Evolutionary conservation across 1,140 invertebrate genomes (phyloP), one percentile per base, ranked within the genome.

Genomic region (Aleiodes sp.): DNA sequence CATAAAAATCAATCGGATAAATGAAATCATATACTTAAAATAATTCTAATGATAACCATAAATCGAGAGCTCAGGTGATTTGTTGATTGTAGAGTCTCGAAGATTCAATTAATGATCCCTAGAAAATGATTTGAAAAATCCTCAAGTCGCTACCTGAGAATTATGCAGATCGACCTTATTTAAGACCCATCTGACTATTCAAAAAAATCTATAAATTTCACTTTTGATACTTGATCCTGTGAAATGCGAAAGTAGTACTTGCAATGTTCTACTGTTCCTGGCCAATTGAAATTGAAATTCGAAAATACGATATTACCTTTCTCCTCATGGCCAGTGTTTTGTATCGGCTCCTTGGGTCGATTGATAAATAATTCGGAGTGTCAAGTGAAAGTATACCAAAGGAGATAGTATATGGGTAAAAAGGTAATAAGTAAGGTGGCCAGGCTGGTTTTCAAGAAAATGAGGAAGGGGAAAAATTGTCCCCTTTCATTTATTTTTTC

Each of bases 321-420:
- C 56, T 67, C 65, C 52, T 57, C 19, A 24, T 14, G 26, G 12
- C 21, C 46, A 52, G 46, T 52, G 46, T 52, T 52, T 52, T 52
- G 21, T 26, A 60, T 66, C 56, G 56, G 14, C 33, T 39, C 19
- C 29, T 24, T 52, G 46, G 46, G 24, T 24, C 52, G 26, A 67
- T 67, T 67, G 65, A 67, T 67, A 60, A 67, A 67, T 60, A 59
- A 60, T 60, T 59, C 21, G 7, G 41, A 59, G 65, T 67, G 41
- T 67, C 52, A 37, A 41, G 65, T 59, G 65, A 67, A 67, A 67
- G 65, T 35, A 12, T 26, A 33, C 46, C 46, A 24, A 12, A 24
- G 46, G 46, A 52, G 46, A 52, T 52, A 52, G 46, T 52, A 21
- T 21, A 21, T 10, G 29, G 63, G 26, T 26, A 21, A 19, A 29